Conservation (phyloP, 92 coral and sea anemone genomes). For the Zoanthus sociatus region DNA sequence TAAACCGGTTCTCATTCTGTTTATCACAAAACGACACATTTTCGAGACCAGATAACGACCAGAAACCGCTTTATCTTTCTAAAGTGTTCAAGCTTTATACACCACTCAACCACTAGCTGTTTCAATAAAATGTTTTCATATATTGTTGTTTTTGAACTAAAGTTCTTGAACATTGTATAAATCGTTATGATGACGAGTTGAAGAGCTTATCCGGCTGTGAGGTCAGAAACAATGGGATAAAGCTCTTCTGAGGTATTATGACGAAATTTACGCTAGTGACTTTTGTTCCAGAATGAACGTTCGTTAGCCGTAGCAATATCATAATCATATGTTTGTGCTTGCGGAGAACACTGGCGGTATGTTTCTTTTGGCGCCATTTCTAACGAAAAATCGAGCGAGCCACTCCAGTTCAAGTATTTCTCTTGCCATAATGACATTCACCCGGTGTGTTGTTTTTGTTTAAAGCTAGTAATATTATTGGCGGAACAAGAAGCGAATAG, state of each 20-base stretch:
- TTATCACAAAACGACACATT: constrained; percentile 51
- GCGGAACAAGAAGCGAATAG: not conserved
- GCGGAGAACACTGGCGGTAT: not conserved
- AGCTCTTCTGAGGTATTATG: not conserved
- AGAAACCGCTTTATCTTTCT: constrained; percentile 35
- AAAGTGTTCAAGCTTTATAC: not conserved
- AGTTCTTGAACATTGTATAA: not conserved
- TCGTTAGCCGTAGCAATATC: not conserved
- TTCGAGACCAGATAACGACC: constrained; percentile 41
- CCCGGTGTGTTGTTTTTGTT: not conserved
- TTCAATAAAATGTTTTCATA: not conserved
- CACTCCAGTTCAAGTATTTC: constrained; percentile 11
- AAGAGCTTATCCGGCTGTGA: not conserved
- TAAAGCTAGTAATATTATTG: constrained; percentile 2
- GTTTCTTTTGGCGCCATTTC: not conserved
- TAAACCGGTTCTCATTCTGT: constrained; percentile 46
- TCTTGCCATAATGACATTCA: constrained; percentile 26
- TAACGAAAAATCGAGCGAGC: not conserved
- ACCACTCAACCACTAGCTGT: constrained; percentile 12
- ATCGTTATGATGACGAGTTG: not conserved
- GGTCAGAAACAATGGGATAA: constrained; percentile 47
- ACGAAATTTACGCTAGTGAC: constrained; percentile 20
- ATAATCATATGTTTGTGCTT: not conserved
- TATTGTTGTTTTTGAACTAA: not conserved
- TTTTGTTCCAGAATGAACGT: not conserved